Conservation (phyloP, 2,113 vertebrate genomes). For the Nematolebias whitei region DNA sequence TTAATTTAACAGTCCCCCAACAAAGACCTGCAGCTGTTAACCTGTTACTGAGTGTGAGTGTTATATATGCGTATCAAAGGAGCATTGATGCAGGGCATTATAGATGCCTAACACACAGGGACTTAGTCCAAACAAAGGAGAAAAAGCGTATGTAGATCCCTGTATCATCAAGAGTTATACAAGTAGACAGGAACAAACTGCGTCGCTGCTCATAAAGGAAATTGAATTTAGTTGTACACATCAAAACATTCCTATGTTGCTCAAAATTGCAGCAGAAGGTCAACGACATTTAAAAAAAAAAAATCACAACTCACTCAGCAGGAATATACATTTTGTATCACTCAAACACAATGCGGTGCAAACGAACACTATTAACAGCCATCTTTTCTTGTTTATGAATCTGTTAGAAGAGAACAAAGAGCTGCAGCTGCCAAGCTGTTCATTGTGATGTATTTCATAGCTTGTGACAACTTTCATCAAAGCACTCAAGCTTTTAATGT, state of each 20-base stretch:
- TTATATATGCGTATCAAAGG: slow-evolving; percentile 36
- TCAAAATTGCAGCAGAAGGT: neutral
- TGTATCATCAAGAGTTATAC: slow-evolving; percentile 15
- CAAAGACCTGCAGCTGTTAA: slow-evolving; percentile 50
- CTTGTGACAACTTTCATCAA: slow-evolving; percentile 59
- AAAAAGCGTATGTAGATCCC: neutral
- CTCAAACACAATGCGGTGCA: slow-evolving; percentile 3
- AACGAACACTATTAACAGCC: slow-evolving; percentile 26
- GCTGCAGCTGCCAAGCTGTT: slow-evolving; percentile 20
- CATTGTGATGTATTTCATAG: slow-evolving; percentile 56
- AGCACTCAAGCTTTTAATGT: slow-evolving; percentile 50
- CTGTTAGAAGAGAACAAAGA: slow-evolving; percentile 40
- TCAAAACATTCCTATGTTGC: neutral
- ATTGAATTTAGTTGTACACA: neutral
- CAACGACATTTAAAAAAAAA: slow-evolving; percentile 1
- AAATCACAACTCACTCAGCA: slow-evolving; percentile 11
- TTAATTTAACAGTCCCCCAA: slow-evolving; percentile 38
- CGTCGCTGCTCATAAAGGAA: too few relatives aligned
- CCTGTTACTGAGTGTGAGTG: slow-evolving; percentile 28
- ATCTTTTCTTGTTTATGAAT: slow-evolving; percentile 36
- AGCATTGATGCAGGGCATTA: slow-evolving; percentile 44
- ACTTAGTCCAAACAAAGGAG: neutral
- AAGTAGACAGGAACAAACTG: neutral
- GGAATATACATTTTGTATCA: slow-evolving; percentile 7
- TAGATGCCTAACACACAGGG: slow-evolving; percentile 14